phyloP scores from a whole-genome alignment of 2,797 vertebrate species.

The Sylvia borin region DNA sequence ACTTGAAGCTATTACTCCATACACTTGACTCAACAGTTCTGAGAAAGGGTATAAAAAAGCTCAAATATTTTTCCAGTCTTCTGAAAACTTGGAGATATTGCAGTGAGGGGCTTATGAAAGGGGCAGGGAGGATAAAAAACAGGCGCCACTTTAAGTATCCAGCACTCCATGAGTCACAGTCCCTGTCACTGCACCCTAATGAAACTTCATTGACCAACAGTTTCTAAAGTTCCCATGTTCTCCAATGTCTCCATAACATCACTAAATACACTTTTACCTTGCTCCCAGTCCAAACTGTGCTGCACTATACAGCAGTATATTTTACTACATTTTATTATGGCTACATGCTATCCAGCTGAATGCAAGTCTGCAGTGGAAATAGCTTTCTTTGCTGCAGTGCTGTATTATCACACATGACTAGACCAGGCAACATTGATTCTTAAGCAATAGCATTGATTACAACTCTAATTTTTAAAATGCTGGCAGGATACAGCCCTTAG shows the following conservation, averaged over 20 bases:
- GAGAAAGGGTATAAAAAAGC: neutral
- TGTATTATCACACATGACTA: slow-evolving; percentile 2
- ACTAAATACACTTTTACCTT: neutral
- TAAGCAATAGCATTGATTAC: slow-evolving; percentile 42
- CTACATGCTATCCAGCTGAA: neutral
- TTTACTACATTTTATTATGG: neutral
- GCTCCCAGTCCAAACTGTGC: neutral
- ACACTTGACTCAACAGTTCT: neutral
- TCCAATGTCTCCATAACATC: neutral
- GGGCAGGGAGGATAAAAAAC: neutral
- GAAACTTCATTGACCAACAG: neutral
- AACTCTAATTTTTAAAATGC: slow-evolving; percentile 23
- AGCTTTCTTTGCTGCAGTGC: slow-evolving; percentile 23
- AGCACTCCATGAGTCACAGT: neutral
- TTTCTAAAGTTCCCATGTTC: neutral
- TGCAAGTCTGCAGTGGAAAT: neutral
- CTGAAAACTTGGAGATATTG: neutral
- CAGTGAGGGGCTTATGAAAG: neutral
- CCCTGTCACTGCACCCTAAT: neutral
- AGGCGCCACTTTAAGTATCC: neutral
- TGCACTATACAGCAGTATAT: neutral
- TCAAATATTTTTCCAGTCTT: neutral
- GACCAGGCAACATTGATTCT: slow-evolving; percentile 38
- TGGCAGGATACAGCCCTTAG: slow-evolving; percentile 3
- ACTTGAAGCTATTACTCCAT: neutral